phyloP scores from a whole-genome alignment of 2,113 vertebrate genomes.

The Chrysochloris asiatica region DNA sequence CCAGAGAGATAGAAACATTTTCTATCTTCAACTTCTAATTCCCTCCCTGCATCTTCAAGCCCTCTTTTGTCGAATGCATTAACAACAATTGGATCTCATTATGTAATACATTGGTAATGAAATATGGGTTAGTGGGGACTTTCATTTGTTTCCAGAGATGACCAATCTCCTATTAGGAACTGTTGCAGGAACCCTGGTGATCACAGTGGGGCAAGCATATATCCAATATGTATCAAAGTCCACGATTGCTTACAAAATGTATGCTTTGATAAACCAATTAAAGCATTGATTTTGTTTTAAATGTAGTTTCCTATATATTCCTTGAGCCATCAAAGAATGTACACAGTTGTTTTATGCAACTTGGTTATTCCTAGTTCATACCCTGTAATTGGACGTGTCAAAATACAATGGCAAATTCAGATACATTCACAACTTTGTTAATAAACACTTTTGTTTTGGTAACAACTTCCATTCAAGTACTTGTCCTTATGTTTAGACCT shows the following conservation, averaged over 20 bases:
- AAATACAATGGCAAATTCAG: not conserved
- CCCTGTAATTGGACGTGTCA: not conserved
- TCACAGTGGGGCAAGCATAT: not conserved
- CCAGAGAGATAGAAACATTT: not conserved
- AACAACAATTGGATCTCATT: not conserved
- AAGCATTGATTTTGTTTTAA: not conserved
- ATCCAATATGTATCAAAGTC: not conserved
- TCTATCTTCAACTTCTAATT: not conserved
- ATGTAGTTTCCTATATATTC: not conserved
- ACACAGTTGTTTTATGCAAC: fast-evolving
- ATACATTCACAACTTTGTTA: not conserved
- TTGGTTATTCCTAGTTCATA: not conserved
- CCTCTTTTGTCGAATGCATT: not conserved
- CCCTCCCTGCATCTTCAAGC: not conserved
- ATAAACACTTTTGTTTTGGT: not conserved
- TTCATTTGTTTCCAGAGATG: not conserved
- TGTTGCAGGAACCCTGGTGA: not conserved
- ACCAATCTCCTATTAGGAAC: not conserved
- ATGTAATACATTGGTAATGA: not conserved
- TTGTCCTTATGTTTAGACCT: not conserved
- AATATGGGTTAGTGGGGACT: not conserved
- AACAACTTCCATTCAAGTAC: not conserved
- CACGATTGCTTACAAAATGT: not conserved
- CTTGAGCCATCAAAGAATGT: no score
- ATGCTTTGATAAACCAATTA: not conserved